Conservation (phyloP, 1,140 invertebrate genomes). For the Tetramorium simillimum region DNA sequence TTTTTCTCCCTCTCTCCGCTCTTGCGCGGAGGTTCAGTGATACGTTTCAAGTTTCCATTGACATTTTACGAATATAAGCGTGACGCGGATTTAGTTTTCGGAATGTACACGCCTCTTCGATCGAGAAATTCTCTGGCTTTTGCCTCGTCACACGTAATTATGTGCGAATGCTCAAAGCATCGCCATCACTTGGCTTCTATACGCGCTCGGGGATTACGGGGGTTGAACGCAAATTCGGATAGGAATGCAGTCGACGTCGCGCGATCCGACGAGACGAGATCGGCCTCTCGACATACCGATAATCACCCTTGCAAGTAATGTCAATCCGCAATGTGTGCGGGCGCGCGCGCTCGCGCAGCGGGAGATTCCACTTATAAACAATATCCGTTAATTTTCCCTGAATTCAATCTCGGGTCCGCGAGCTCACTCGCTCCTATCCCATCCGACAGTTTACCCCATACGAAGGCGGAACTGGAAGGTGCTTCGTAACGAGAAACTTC, state of each 20-base stretch:
- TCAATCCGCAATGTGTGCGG: conserved; percentile 19
- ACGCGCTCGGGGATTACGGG: conserved; percentile 37
- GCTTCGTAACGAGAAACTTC: conserved; percentile 60
- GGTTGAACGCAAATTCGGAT: conserved; percentile 23
- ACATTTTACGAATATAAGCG: neutral
- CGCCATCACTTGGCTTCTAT: conserved; percentile 35
- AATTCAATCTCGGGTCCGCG: conserved; percentile 62
- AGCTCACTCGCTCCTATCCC: conserved; percentile 8
- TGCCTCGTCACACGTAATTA: conserved; percentile 53
- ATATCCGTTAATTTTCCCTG: conserved; percentile 68
- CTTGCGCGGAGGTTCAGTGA: neutral
- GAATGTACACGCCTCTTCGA: too few relatives aligned
- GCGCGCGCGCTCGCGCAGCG: neutral
- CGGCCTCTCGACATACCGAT: conserved; percentile 49
- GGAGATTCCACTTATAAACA: conserved; percentile 62
- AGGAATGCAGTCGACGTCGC: conserved; percentile 33
- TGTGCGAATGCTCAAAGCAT: conserved; percentile 38
- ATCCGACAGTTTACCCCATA: conserved; percentile 26
- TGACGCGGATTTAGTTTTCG: neutral
- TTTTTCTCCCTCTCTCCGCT: too few relatives aligned
- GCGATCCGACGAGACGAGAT: conserved; percentile 39
- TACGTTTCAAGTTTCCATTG: neutral
- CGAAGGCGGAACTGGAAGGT: conserved; percentile 40
- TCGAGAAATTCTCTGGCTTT: conserved; percentile 36
- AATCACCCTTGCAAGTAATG: conserved; percentile 64